These are phyloP conservation scores for Drosophila nigrodunni DNA, from an alignment of 1,140 invertebrate genomes.

Conservation along the genomic window DNA sequence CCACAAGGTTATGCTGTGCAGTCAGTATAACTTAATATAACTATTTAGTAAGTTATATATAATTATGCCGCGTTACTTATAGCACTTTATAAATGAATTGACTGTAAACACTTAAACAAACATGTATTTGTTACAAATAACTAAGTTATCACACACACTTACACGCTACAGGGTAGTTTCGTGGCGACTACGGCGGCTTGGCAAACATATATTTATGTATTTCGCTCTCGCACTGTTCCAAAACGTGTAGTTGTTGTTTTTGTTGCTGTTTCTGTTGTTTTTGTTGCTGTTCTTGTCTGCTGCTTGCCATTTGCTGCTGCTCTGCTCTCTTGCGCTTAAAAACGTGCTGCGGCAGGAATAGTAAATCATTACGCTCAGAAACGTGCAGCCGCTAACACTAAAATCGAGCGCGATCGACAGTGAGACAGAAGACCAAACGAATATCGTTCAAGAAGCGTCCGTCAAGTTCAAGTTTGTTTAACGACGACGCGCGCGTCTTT, in stretches of 20 bases:
- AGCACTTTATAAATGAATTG: not conserved
- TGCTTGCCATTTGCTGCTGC: constrained; percentile 20
- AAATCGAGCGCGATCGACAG: constrained; percentile 29
- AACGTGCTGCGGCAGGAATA: constrained; percentile 76
- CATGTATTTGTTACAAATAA: not conserved
- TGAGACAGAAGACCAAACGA: not conserved
- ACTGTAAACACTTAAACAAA: not conserved
- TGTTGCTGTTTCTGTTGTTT: constrained; percentile 11
- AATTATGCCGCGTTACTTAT: not conserved
- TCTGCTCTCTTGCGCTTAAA: constrained; percentile 65
- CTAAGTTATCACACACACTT: not conserved
- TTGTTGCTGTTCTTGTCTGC: constrained; percentile 16
- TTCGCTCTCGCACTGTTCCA: constrained; percentile 32
- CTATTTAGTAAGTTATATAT: not conserved
- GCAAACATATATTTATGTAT: constrained; percentile 22
- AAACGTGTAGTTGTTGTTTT: constrained; percentile 13
- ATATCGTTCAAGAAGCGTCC: constrained; percentile 29
- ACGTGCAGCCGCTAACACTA: constrained; percentile 65
- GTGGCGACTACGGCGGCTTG: not conserved
- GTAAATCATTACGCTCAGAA: constrained; percentile 78
- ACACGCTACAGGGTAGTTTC: constrained; percentile 20
- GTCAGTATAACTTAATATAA: too few relatives aligned
- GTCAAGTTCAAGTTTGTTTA: constrained; percentile 72
- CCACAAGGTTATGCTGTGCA: not conserved
- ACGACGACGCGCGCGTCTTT: constrained; percentile 43